Evolutionary conservation across 2,113 vertebrate species (phyloP).

Genomic region (Anhinga rufa): DNA sequence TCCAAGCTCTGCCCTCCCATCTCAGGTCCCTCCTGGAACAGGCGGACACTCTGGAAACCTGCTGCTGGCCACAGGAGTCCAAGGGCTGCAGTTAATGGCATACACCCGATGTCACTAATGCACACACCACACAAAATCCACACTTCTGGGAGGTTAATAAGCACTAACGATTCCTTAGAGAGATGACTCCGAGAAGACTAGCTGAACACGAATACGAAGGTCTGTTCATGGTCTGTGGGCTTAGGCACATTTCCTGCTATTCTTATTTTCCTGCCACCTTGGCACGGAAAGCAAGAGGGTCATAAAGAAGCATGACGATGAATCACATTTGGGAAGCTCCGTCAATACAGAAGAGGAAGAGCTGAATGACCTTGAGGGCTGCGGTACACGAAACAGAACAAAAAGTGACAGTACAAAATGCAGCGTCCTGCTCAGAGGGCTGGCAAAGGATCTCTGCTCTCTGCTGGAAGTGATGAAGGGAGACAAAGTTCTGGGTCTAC

Average conservation of each 20-base stretch:
- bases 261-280: not conserved
- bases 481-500: not conserved
- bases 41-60: not conserved
- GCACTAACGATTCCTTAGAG: rapidly evolving
- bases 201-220: rapidly evolving
- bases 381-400: rapidly evolving
- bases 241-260: not conserved
- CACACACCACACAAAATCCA: rapidly evolving
- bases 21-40: not conserved
- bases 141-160: rapidly evolving
- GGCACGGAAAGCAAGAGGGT: not conserved
- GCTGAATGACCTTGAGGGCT: not conserved
- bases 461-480: not conserved
- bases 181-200: rapidly evolving
- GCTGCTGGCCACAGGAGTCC: not conserved
- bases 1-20: not conserved
- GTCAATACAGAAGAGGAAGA: not conserved
- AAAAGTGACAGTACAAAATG: not conserved
- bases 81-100: not conserved
- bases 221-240: rapidly evolving
- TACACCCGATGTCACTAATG: rapidly evolving
- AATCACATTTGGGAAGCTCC: not conserved
- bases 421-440: not conserved
- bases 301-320: not conserved
- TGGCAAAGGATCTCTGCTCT: not conserved